Percentiles rank a stretch among this genome's conserved stretches.
These are phyloP conservation scores for Chrysolina haemoptera DNA, from an alignment of 2,888 invertebrate species.

Conservation along the genomic window DNA sequence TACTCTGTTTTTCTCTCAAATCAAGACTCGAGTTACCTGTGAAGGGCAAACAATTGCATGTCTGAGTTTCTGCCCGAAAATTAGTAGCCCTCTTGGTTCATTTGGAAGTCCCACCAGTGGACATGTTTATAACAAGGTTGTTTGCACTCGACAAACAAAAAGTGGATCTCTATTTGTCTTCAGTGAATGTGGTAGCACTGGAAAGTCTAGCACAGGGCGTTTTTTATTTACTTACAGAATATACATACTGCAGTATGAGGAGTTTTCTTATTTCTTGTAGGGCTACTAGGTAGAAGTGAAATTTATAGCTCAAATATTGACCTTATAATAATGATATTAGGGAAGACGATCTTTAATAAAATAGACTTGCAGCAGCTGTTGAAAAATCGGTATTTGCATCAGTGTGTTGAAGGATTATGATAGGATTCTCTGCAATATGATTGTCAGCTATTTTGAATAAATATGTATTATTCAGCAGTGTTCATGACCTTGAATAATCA, in stretches of 20 bases:
- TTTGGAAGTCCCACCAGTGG: not conserved
- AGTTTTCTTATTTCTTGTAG: not conserved
- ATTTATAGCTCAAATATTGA: not conserved
- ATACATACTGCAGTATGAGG: not conserved
- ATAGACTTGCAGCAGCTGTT: not conserved
- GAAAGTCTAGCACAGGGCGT: not conserved
- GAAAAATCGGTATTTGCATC: not conserved
- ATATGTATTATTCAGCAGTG: not conserved
- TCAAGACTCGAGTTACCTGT: not conserved
- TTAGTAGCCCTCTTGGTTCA: not conserved
- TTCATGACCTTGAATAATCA: not conserved
- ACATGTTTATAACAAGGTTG: slow-evolving; percentile 26
- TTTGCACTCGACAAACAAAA: slow-evolving; percentile 18
- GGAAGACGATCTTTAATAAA: not conserved
- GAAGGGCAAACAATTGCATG: not conserved
- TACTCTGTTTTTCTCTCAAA: not conserved
- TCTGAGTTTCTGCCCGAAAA: not conserved
- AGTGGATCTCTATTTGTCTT: slow-evolving; percentile 24
- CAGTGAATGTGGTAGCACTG: slow-evolving; percentile 22
- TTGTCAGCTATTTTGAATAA: not conserved
- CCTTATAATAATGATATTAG: not conserved
- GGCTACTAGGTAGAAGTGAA: not conserved
- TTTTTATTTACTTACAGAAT: not conserved
- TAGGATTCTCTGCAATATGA: not conserved
- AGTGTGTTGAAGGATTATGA: not conserved